Base-by-base conservation (phyloP, 2,797 vertebrate genomes). In the Thaleichthys pacificus region DNA sequence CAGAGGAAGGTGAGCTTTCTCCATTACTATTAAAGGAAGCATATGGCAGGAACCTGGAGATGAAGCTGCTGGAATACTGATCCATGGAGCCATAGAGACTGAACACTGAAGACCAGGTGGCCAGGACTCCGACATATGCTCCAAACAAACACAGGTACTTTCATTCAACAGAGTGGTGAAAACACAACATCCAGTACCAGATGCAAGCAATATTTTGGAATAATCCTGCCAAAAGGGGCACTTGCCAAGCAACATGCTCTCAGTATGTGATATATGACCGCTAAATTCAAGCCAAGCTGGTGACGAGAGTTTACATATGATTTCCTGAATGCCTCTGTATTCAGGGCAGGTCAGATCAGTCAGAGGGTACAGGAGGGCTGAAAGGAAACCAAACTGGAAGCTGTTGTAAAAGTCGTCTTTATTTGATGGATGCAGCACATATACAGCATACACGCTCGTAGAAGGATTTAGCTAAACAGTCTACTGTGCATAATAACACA, bases 161-260 rank as follows among this genome's bases (percentile, higher is more conserved):
- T 60, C 58, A 63, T 26, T 72, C 22, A 56, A 69, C 60, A 65
- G 28, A 66, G 47, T 35, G 26, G 30, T 26, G 60, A 74, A 56
- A 4, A 22, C 47, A 24, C 28, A 0, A n/a, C 19, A 61, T 35
- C 14, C 47, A 66, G 71, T 49, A 67, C 58, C 68, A 77, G 68
- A 77, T 71, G 49, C 30, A 61, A 66, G 17, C 15, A 62, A n/a
- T 66, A 70, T 66, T 35, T 64, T 62, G 42, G 32, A 61, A 47
- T 75, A 66, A 56, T 73, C 35, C 70, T 30, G 21, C 49, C 61
- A 76, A 72, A 78, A 75, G 74, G 63, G 71, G 76, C 26, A 5
- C 21, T 51, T 71, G 65, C 67, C 61, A 19, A 61, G 47, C 61
- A 73, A 62, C n/a, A 70, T 47, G 28, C 21, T 22, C 51, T 32